Evolutionary conservation across 2,888 invertebrate species (phyloP).

Genomic region (Pterostichus madidus): DNA sequence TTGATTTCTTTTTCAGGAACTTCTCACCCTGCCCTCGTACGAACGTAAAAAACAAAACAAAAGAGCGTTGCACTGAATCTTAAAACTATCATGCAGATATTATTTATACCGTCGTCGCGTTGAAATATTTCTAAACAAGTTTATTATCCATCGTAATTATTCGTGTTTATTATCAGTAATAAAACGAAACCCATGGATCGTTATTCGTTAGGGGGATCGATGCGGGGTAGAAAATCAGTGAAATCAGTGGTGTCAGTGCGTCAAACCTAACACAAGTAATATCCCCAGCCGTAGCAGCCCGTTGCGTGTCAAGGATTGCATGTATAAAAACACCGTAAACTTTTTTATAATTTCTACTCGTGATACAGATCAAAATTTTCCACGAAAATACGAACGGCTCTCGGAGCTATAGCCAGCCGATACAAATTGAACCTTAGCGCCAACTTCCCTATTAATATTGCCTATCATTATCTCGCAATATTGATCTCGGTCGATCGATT

Average conservation of each 20-base stretch:
- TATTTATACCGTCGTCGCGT: background rate
- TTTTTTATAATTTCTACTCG: conserved; percentile 74
- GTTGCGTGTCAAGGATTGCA: conserved; percentile 75
- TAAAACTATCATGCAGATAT: too few relatives aligned
- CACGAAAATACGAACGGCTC: conserved; percentile 73
- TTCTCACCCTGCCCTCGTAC: too few relatives aligned
- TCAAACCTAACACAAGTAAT: conserved; percentile 56
- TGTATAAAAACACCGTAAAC: conserved; percentile 76
- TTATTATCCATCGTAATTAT: conserved; percentile 48
- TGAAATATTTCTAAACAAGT: conserved; percentile 32
- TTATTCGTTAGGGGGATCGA: conserved; percentile 27
- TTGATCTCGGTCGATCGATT: conserved; percentile 65
- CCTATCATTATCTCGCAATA: conserved; percentile 69
- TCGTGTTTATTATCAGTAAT: conserved; percentile 44
- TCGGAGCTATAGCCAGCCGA: conserved; percentile 67
- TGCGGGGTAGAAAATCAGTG: conserved; percentile 41
- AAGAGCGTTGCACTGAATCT: too few relatives aligned
- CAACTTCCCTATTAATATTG: conserved; percentile 70
- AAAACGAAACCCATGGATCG: conserved; percentile 43
- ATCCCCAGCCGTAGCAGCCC: conserved; percentile 26
- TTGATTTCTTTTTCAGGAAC: too few relatives aligned
- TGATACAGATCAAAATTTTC: conserved; percentile 74
- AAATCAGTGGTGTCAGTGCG: conserved; percentile 53
- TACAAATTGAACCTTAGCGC: conserved; percentile 68
- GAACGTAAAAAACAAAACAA: too few relatives aligned